Evolutionary conservation across 2,113 vertebrate species (phyloP).

Genomic region (Sitta europaea): DNA sequence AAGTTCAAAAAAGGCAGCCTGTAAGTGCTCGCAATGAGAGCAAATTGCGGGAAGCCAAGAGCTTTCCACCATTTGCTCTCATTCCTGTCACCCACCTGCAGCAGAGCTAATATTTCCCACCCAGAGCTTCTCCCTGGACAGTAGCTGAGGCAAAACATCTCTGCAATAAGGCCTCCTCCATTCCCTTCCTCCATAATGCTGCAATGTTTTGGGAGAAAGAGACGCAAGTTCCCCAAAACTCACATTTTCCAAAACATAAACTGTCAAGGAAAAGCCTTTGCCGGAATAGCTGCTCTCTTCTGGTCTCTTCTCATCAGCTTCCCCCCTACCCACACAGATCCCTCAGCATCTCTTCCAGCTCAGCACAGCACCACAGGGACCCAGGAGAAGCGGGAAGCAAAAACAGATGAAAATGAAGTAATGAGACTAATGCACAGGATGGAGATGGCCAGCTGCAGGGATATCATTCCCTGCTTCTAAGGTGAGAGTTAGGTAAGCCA

Average conservation of each 20-base stretch:
- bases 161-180: background rate
- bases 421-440: conserved; percentile 25
- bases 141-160: background rate
- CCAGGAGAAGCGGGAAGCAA: background rate
- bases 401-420: background rate
- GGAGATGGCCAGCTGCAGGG: background rate
- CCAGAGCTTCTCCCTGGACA: background rate
- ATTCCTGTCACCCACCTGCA: background rate
- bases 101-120: background rate
- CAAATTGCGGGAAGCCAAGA: background rate
- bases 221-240: background rate
- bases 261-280: conserved; percentile 15
- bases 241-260: background rate
- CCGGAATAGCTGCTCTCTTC: background rate
- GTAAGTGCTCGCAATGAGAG: background rate
- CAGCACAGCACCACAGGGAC: background rate
- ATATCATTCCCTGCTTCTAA: background rate
- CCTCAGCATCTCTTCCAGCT: background rate
- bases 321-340: background rate
- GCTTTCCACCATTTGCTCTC: background rate
- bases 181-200: background rate
- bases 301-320: background rate
- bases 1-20: background rate
- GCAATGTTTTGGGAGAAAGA: background rate
- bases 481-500: background rate